These are phyloP conservation scores for Eulemur macaco DNA, from an alignment of 2,113 vertebrate genomes.

Conservation along the genomic window DNA sequence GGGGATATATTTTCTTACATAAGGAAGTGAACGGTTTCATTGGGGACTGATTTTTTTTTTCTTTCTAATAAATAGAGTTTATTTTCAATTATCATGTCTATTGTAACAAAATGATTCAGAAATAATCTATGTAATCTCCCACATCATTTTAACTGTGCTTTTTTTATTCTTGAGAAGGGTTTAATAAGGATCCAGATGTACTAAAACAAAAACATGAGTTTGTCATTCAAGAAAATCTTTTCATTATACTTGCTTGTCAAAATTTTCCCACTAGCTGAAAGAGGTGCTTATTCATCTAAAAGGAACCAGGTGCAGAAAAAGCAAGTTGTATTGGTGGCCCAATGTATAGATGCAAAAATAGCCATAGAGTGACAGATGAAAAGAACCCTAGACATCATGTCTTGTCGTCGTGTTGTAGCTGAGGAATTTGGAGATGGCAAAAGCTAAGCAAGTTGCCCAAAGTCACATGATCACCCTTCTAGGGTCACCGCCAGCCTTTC, in stretches of 20 bases:
- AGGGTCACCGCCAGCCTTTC: background rate
- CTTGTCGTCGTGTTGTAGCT: background rate
- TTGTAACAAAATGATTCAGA: constrained; percentile 39
- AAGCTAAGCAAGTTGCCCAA: background rate
- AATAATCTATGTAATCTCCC: background rate
- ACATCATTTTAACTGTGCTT: background rate
- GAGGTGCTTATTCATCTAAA: background rate
- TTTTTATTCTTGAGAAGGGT: constrained; percentile 49
- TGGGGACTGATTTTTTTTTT: background rate
- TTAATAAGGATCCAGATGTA: constrained; percentile 1
- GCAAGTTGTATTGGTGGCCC: background rate
- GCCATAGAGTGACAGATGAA: background rate
- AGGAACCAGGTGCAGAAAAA: constrained; percentile 22
- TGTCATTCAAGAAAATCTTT: background rate
- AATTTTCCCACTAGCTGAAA: background rate
- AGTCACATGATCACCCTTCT: background rate
- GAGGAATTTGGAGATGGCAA: background rate
- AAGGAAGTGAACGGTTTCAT: background rate
- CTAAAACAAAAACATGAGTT: constrained; percentile 49
- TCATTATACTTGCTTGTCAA: background rate
- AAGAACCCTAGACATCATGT: background rate
- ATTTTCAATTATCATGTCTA: constrained; percentile 7
- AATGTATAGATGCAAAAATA: background rate
- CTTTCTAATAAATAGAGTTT: constrained; percentile 37
- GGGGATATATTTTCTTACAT: background rate